These are phyloP conservation scores for Tolmerus cingulatus DNA, from an alignment of 2,888 invertebrate genomes.

Conservation along the genomic window DNA sequence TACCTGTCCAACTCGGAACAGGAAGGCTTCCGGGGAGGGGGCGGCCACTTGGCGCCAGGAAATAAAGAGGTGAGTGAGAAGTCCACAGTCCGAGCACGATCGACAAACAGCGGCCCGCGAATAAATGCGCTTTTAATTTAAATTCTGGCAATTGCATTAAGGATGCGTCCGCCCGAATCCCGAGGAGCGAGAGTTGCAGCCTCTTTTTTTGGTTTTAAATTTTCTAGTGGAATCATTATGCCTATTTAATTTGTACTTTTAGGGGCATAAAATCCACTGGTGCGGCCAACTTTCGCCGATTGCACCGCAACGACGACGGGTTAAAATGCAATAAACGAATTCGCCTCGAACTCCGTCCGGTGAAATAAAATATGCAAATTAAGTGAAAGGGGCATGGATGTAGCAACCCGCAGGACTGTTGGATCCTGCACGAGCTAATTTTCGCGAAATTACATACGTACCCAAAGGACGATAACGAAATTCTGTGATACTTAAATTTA, in stretches of 20 bases:
- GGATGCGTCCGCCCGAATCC: background rate
- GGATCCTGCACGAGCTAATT: background rate
- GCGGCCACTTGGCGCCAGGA: background rate
- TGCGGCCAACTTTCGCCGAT: background rate
- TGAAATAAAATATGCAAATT: background rate
- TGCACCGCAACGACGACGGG: background rate
- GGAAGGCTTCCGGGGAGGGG: background rate
- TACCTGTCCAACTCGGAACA: background rate
- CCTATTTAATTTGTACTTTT: background rate
- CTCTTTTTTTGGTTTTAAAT: background rate
- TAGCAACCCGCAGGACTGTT: background rate
- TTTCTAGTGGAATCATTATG: background rate
- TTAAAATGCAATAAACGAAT: background rate
- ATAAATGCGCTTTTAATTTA: background rate
- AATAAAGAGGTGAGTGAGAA: background rate
- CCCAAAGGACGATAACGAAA: background rate
- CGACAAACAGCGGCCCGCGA: background rate
- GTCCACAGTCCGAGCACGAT: background rate
- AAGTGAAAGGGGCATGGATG: background rate
- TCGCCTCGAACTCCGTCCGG: background rate
- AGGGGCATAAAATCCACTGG: background rate
- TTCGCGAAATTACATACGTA: background rate
- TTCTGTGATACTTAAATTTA: background rate
- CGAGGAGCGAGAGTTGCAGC: background rate
- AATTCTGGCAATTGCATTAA: background rate